Conservation (phyloP, 2,113 vertebrate genomes). For the Pangasianodon gigas region DNA sequence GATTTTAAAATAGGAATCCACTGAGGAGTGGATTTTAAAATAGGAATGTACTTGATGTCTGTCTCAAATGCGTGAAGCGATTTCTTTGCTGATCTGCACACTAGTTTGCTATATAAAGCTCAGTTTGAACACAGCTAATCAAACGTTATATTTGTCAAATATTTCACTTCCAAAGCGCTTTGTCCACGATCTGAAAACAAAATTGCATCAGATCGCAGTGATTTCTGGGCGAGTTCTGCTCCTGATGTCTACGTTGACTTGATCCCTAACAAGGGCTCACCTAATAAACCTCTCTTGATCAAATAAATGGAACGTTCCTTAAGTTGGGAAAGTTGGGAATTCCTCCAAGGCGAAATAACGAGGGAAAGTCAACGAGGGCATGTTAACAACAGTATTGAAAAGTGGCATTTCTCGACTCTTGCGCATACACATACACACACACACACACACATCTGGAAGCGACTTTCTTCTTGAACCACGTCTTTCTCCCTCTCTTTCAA, state of each 20-base stretch:
- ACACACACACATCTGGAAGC: conserved; percentile 46
- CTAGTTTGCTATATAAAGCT: not conserved
- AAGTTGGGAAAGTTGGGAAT: not conserved
- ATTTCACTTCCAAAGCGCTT: not conserved
- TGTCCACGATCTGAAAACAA: not conserved
- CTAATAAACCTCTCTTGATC: not conserved
- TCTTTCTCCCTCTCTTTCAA: not conserved
- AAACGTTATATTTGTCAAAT: not conserved
- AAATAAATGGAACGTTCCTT: not conserved
- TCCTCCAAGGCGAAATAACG: not conserved
- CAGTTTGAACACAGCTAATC: not conserved
- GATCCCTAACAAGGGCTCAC: not conserved
- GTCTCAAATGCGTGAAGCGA: not conserved
- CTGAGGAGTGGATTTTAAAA: not conserved
- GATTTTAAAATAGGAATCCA: not conserved
- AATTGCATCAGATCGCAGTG: no score
- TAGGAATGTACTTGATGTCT: not conserved
- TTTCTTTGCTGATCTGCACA: not conserved
- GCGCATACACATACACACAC: not conserved
- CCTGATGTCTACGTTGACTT: not conserved
- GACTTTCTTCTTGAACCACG: conserved; percentile 34
- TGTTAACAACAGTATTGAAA: not conserved
- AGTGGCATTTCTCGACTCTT: not conserved
- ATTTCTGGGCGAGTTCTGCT: not conserved
- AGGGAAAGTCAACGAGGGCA: not conserved